phyloP scores from a whole-genome alignment of 1,140 invertebrate species.

The Panonychus citri region DNA sequence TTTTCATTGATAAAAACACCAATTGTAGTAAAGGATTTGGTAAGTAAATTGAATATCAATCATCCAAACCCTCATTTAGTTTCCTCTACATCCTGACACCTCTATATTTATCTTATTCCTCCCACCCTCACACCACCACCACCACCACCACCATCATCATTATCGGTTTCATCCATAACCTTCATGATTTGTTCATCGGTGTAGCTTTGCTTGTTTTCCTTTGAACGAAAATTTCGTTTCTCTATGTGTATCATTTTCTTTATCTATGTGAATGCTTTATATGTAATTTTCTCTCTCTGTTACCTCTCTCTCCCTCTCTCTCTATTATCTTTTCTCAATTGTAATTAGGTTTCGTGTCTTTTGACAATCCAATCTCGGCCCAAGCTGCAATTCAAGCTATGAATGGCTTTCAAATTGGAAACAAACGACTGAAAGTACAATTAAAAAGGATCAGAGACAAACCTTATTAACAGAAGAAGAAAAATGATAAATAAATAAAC shows the following conservation, averaged over 20 bases:
- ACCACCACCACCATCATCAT: too few relatives aligned
- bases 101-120: background rate
- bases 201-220: background rate
- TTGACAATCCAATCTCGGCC: conserved; percentile 73
- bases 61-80: background rate
- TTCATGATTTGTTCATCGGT: too few relatives aligned
- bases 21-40: conserved; percentile 97
- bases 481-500: too few relatives aligned
- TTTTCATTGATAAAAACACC: conserved; percentile 96
- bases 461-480: conserved; percentile 20
- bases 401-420: conserved; percentile 93
- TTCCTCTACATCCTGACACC: background rate
- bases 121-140: background rate
- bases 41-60: conserved; percentile 17
- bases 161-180: too few relatives aligned
- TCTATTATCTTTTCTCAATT: too few relatives aligned
- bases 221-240: too few relatives aligned
- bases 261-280: background rate
- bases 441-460: conserved; percentile 79
- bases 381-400: conserved; percentile 85
- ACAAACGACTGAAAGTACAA: conserved; percentile 90
- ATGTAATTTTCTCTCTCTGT: background rate
- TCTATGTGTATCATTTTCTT: too few relatives aligned
- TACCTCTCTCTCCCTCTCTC: conserved; percentile 12
- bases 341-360: conserved; percentile 70